A percentile compares a stretch with the other conserved stretches of the same genome.
Evolutionary conservation across 1,140 invertebrate genomes (phyloP).

Genomic region (Delia radicum): DNA sequence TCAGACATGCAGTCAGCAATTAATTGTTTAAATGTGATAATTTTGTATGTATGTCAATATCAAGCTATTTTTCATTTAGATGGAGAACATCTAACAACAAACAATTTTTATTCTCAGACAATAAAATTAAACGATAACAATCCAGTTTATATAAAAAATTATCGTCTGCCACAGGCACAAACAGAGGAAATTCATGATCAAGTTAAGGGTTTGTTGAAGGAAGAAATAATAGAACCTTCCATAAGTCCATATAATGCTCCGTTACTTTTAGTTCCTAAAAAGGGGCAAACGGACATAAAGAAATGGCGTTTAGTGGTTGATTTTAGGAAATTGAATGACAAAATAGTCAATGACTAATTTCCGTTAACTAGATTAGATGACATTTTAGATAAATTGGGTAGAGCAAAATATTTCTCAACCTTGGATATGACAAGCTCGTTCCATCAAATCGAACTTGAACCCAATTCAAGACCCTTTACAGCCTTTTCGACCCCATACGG

Average conservation of each 20-base stretch:
- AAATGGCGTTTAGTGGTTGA: slow-evolving; percentile 37
- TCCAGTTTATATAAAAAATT: slow-evolving; percentile 27
- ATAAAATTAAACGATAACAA: slow-evolving; percentile 1
- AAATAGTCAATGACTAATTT: slow-evolving; percentile 43
- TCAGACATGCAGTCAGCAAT: no score
- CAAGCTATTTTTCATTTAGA: no score
- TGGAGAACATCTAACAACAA: neutral
- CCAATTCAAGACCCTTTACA: slow-evolving; percentile 41
- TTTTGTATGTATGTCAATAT: no score
- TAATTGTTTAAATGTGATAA: no score
- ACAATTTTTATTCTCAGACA: slow-evolving; percentile 28
- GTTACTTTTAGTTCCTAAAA: slow-evolving; percentile 35
- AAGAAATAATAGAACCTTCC: slow-evolving; percentile 33
- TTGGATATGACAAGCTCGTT: slow-evolving; percentile 57
- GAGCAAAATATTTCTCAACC: slow-evolving; percentile 47
- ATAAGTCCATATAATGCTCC: slow-evolving; percentile 35
- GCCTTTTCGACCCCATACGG: slow-evolving; percentile 21
- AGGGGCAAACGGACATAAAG: slow-evolving; percentile 21
- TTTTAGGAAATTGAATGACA: slow-evolving; percentile 38
- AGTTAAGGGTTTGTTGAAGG: slow-evolving; percentile 32
- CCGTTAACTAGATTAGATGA: slow-evolving; percentile 58
- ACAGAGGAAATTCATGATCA: slow-evolving; percentile 32
- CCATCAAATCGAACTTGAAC: slow-evolving; percentile 54
- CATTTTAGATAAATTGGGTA: no score
- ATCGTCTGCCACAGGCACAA: slow-evolving; percentile 34